Base-by-base conservation (phyloP, 1,140 invertebrate genomes). In the Venustaconcha ellipsiformis region DNA sequence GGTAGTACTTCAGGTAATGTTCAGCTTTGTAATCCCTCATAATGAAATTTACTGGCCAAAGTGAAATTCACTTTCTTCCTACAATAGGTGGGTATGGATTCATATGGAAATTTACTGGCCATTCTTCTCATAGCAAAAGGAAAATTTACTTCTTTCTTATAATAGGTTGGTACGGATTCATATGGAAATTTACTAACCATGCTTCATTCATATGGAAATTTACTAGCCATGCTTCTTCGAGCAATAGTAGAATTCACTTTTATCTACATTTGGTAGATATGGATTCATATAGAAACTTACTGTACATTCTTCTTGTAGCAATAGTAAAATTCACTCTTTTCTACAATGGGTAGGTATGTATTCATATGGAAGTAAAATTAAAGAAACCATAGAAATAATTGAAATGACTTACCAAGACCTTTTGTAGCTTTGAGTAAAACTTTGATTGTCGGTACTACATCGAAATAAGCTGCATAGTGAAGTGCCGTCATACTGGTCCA, bases 401-500 rank as follows among this genome's bases (percentile, higher is more conserved):
- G 13, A 59, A 59, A 67, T 30, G 1, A 68, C 68, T 70, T 80
- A 88, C 90, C 89, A 79, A 89, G 76, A 68, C 82, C 86, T 86
- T 87, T 88, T 30, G 87, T 87, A 57, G 85, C 83, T 81, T 89
- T 88, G 1, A 91, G 80, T 13, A 92, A 83, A 56, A 91, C 80
- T 82, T 90, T 87, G 17, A 92, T 83, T 11, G 92, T 90, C 67
- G 90, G 87, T 17, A 91, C 89, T 23, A 92, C 91, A 88, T 92
- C 91, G 83, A 92, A 92, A 80, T 92, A 92, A 8, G 91, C 89
- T 26, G 92, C 92, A 84, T 92, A 92, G 83, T 92, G 92, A 56
- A 92, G 81, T 26, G 92, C 90, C 58, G 91, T 91, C 92, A 92
- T 92, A 76, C 91, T 90, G 48, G 92, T 92, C 92, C 92, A 92